Conservation (phyloP, 2,113 vertebrate genomes). For the Dicrurus megarhynchus region DNA sequence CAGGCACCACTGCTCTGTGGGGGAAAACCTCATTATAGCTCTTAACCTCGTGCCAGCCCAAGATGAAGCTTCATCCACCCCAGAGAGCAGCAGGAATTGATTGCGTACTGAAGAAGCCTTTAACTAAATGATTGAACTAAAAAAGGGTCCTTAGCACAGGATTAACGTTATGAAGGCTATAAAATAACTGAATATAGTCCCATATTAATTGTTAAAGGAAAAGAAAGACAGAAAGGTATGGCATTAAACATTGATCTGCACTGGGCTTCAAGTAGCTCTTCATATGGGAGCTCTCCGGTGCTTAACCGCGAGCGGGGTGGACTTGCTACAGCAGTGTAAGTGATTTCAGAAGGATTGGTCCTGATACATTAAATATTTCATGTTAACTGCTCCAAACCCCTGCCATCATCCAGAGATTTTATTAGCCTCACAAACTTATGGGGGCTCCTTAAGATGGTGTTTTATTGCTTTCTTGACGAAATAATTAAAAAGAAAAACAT, state of each 20-base stretch:
- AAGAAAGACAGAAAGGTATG: background rate
- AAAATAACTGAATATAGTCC: background rate
- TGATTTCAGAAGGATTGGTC: background rate
- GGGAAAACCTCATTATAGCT: background rate
- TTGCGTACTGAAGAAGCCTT: background rate
- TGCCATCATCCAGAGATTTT: constrained; percentile 1
- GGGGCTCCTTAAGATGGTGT: background rate
- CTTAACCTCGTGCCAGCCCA: background rate
- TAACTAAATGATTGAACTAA: background rate
- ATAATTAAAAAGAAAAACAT: constrained; percentile 40
- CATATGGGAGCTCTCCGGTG: rapidly evolving
- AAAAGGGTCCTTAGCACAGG: constrained; percentile 9
- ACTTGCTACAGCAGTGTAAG: background rate
- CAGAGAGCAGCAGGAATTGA: background rate
- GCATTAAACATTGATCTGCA: constrained; percentile 4
- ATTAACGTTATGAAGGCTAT: constrained; percentile 18
- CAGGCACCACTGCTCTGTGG: background rate
- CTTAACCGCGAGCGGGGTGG: rapidly evolving
- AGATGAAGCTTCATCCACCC: background rate
- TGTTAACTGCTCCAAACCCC: background rate
- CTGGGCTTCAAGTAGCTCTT: background rate
- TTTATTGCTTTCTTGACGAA: constrained; percentile 33
- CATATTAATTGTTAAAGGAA: constrained; percentile 16
- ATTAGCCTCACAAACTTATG: background rate
- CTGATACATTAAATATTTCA: background rate